phyloP scores from a whole-genome alignment of 2,888 invertebrate species.

The Zaprionus bogoriensis region DNA sequence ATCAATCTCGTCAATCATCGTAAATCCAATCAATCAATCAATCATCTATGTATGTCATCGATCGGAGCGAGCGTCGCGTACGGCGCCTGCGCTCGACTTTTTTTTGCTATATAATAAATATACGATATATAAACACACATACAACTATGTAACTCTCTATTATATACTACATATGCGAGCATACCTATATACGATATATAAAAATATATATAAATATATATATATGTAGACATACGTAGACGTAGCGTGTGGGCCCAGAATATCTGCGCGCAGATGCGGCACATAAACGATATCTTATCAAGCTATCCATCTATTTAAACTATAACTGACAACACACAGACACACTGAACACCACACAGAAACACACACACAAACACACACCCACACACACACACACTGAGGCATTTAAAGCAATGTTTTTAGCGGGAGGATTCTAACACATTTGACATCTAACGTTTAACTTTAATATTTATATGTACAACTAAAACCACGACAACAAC shows the following conservation, averaged over 20 bases:
- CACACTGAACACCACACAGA: constrained; percentile 10
- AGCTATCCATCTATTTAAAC: constrained; percentile 18
- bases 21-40: background rate
- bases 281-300: constrained; percentile 17
- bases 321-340: constrained; percentile 6
- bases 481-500: constrained; percentile 49
- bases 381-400: constrained; percentile 22
- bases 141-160: constrained; percentile 20
- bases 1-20: background rate
- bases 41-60: background rate
- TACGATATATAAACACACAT: constrained; percentile 20
- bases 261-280: constrained; percentile 19
- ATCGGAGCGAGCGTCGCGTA: no score
- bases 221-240: constrained; percentile 20
- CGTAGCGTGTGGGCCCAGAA: constrained; percentile 36
- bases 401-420: constrained; percentile 47
- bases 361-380: constrained; percentile 3
- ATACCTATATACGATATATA: constrained; percentile 29
- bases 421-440: constrained; percentile 42
- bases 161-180: constrained; percentile 2
- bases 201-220: constrained; percentile 30
- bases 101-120: constrained; percentile 50
- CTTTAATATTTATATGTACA: constrained; percentile 62
- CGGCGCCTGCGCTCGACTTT: no score
- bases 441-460: constrained; percentile 39